Evolutionary conservation across 2,113 vertebrate genomes (phyloP).

Genomic region (rat (Rattus norvegicus)): GRCr8 NC_086023.1:76499501-76500000

Average conservation of each 20-base stretch:
- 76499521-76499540: background rate
- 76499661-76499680: background rate
- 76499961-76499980: background rate
- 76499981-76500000: background rate
- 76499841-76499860: background rate
- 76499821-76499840: background rate
- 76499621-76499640: constrained; percentile 1
- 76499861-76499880: background rate
- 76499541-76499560: background rate
- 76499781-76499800: too few species aligned
- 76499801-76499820: too few species aligned
- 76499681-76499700: background rate
- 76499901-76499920: background rate
- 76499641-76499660: background rate
- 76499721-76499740: background rate
- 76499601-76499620: background rate
- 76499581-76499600: background rate
- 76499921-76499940: background rate
- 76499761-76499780: background rate
- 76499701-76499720: background rate
- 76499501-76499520: background rate
- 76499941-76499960: background rate
- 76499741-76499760: background rate
- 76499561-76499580: too few species aligned
- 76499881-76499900: background rate